phyloP scores from a whole-genome alignment of 2,113 vertebrate species.

The Aplodontia rufa region DNA sequence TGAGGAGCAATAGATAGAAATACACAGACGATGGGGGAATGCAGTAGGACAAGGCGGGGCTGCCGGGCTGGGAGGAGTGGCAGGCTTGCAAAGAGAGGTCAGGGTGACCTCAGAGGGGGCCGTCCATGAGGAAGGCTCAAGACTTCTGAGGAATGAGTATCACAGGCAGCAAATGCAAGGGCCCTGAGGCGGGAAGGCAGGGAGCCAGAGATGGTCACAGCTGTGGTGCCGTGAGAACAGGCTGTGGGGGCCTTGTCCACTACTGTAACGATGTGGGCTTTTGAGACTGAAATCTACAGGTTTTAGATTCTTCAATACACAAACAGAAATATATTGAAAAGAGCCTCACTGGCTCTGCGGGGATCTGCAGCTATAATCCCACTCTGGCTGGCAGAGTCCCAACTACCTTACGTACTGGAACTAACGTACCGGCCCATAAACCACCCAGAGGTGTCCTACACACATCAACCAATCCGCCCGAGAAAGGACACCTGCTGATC shows the following conservation, averaged over 20 bases:
- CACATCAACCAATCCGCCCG: not conserved
- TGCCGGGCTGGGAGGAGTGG: not conserved
- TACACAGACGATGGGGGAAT: not conserved
- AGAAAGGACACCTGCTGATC: not conserved
- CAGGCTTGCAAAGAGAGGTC: not conserved
- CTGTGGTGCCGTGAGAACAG: not conserved
- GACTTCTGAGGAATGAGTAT: not conserved
- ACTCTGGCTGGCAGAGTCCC: not conserved
- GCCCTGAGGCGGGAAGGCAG: not conserved
- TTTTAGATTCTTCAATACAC: not conserved
- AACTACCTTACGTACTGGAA: rapidly evolving
- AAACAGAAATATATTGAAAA: not conserved
- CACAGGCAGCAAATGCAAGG: not conserved
- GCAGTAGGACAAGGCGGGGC: not conserved
- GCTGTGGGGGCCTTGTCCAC: not conserved
- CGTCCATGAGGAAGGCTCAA: not conserved
- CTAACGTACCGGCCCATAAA: rapidly evolving
- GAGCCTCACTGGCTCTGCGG: not conserved
- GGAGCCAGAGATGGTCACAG: not conserved
- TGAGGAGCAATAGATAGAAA: rapidly evolving
- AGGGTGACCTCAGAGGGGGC: rapidly evolving
- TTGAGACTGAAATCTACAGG: not conserved
- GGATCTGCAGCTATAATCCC: not conserved
- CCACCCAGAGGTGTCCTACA: not conserved
- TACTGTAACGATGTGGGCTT: not conserved